Evolutionary conservation across 2,113 vertebrate species (phyloP).

Genomic region (Ranitomeya variabilis): DNA sequence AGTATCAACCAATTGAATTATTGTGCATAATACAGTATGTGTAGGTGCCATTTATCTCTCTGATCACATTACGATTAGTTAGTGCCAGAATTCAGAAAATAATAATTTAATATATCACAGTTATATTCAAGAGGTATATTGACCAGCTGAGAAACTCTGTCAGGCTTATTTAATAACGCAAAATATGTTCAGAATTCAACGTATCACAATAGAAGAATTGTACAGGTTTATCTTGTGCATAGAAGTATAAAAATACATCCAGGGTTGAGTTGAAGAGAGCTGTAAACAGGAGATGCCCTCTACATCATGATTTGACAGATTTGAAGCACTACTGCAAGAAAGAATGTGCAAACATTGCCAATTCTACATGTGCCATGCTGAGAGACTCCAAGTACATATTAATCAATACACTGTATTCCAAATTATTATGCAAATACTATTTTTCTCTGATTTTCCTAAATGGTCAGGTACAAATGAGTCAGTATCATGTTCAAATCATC

Average conservation of each 20-base stretch:
- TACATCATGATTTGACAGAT: too few relatives aligned
- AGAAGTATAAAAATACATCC: neutral
- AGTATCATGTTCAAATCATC: too few relatives aligned
- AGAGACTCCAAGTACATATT: too few relatives aligned
- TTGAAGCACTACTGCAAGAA: too few relatives aligned
- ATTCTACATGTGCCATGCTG: too few relatives aligned
- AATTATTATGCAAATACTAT: too few relatives aligned
- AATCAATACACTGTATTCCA: too few relatives aligned
- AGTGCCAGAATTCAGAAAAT: conserved; percentile 64
- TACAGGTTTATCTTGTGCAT: neutral
- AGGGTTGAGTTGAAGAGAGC: too few relatives aligned
- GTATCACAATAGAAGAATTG: neutral
- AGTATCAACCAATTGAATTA: neutral
- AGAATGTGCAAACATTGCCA: too few relatives aligned
- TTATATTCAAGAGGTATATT: neutral
- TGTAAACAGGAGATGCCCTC: too few relatives aligned
- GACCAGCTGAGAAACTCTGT: conserved; percentile 2
- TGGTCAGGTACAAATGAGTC: too few relatives aligned
- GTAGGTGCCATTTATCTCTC: conserved; percentile 67
- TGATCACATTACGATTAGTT: conserved; percentile 64
- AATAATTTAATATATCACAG: conserved; percentile 32
- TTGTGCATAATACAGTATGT: conserved; percentile 53
- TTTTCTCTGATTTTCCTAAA: too few relatives aligned
- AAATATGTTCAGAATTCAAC: neutral
- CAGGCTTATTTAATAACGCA: neutral